These are phyloP conservation scores for Macrotrachela quadricornifera DNA, from an alignment of 1,140 invertebrate species.

Conservation along the genomic window DNA sequence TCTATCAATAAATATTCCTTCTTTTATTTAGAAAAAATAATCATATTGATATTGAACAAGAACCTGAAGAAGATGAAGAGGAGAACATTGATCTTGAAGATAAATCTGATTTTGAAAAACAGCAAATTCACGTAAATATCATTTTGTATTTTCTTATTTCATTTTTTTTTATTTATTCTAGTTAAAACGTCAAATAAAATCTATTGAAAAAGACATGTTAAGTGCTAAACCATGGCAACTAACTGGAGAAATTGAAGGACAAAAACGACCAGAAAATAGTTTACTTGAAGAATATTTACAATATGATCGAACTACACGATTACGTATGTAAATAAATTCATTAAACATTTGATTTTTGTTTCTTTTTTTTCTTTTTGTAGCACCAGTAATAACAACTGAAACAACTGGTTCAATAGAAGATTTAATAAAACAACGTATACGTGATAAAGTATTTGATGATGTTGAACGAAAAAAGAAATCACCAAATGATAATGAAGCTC, in stretches of 20 bases:
- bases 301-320: conserved; percentile 55
- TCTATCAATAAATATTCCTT: no score
- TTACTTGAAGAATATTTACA: conserved; percentile 69
- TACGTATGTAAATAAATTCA: conserved; percentile 22
- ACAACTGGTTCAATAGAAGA: conserved; percentile 66
- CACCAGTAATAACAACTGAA: conserved; percentile 72
- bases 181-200: background rate
- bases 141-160: background rate
- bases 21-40: no score
- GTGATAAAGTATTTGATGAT: conserved; percentile 77
- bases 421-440: conserved; percentile 68
- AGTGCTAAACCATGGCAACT: conserved; percentile 73
- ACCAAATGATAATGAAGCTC: conserved; percentile 42
- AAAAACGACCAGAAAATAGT: conserved; percentile 63
- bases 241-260: conserved; percentile 59
- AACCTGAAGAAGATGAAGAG: background rate
- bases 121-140: background rate
- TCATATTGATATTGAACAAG: background rate
- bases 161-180: background rate
- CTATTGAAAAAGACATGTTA: conserved; percentile 40
- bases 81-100: background rate
- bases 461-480: conserved; percentile 70
- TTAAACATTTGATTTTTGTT: background rate
- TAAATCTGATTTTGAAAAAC: background rate
- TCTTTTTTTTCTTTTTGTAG: conserved; percentile 18